phyloP scores from a whole-genome alignment of 92 coral and sea anemone species.

The Parazoanthus darwini region DNA sequence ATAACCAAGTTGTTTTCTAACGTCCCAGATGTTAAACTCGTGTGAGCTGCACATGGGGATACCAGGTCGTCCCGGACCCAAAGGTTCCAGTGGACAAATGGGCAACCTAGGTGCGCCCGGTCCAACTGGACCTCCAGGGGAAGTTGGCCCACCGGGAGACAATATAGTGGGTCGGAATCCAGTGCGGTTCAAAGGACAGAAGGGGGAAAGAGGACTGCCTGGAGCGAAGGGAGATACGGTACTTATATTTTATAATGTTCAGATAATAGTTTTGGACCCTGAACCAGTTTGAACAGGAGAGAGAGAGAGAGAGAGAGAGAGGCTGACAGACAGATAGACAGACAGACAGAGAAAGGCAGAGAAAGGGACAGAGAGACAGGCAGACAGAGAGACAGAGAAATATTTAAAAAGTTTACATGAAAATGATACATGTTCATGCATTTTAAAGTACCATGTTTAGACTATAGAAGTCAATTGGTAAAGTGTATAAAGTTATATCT shows the following conservation, averaged over 20 bases:
- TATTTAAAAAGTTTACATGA: no score
- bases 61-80: conserved; percentile 58
- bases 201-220: conserved; percentile 50
- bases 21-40: conserved; percentile 68
- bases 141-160: conserved; percentile 55
- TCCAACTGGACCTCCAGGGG: conserved; percentile 45
- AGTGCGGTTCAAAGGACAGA: conserved; percentile 21
- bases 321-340: no score
- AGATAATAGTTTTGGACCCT: background rate
- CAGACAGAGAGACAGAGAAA: no score
- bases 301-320: no score
- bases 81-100: conserved; percentile 55
- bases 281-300: background rate
- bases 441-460: no score
- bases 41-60: conserved; percentile 74
- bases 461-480: no score
- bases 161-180: conserved; percentile 39
- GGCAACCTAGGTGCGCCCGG: conserved; percentile 60
- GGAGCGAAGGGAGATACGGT: conserved; percentile 49
- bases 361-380: no score
- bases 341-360: no score
- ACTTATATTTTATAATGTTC: background rate
- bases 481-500: no score
- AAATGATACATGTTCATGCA: no score
- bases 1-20: background rate